Base-by-base conservation (phyloP, 1,140 invertebrate genomes). In the Geopemphigus sp. region DNA sequence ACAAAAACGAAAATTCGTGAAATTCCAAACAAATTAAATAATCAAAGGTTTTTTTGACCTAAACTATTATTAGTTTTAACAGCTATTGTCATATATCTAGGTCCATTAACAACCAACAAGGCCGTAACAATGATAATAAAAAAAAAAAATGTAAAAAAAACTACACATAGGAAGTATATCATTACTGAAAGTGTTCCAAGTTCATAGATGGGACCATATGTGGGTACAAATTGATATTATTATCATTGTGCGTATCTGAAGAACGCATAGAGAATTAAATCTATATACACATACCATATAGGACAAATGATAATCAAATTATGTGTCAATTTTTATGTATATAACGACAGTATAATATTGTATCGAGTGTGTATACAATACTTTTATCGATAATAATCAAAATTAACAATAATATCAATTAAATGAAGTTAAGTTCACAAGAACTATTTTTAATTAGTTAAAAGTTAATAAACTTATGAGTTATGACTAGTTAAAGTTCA, bases 111-210 rank as follows among this genome's bases (percentile, higher is more conserved):
- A 6, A 24, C 45, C 1, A 11, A 1, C 61, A 68, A 70, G 78
- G 64, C 53, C 50, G 63, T 66, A 70, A 70, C n/a, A 80, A 80
- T 80, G 61, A 80, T 66, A n/a, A 56, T 54, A 54, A 80, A 47
- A 66, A 53, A 22, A 4, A 39, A 39, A 39, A 39, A 39, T n/a
- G n/a, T n/a, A 39, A 39, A 39, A 39, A 39, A 39, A 39, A 4
- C 32, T 39, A 17, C 61, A 2, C 64, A 50, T 61, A 50, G 64
- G 64, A 66, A 80, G 64, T 54, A n/a, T 80, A 19, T 66, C 24
- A 24, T 80, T 68, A 80, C 50, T 39, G 14, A 39, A 8, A 39
- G 47, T 11, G 47, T 14, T 50, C 12, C 47, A 1, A 11, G 47
- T 50, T 11, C 10, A 11, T 14, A 12, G 47, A 39, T 11, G 12